Conservation (phyloP, 2,113 vertebrate species). For the Amphiprion percula region DNA sequence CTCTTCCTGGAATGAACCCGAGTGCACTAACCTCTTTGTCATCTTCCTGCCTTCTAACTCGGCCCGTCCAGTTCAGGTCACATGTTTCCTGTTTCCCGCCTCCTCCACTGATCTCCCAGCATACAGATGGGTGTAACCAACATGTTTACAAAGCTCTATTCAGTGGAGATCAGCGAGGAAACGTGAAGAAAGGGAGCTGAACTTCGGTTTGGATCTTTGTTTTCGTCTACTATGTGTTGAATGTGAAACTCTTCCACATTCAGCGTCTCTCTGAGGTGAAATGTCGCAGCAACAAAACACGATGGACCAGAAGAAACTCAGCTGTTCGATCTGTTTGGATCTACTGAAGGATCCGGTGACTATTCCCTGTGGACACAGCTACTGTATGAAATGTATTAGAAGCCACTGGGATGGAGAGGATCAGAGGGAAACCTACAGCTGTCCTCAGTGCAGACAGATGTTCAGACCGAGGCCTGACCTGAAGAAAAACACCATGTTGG, state of each 20-base stretch:
- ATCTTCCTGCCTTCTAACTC: constrained; percentile 1
- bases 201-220: neutral
- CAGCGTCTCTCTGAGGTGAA: neutral
- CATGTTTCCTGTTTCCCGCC: neutral
- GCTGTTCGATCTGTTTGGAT: constrained; percentile 28
- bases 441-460: constrained; percentile 5
- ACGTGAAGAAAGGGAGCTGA: neutral
- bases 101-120: neutral
- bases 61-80: constrained; percentile 2
- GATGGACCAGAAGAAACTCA: constrained; percentile 22
- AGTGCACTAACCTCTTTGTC: neutral
- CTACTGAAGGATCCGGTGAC: neutral
- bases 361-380: constrained; percentile 19
- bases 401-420: neutral
- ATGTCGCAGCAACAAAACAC: constrained; percentile 17
- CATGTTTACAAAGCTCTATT: neutral
- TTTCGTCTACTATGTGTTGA: neutral
- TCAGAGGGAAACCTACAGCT: neutral
- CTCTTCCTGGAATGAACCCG: neutral
- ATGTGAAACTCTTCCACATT: constrained; percentile 27
- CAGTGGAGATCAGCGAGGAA: constrained; percentile 2
- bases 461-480: neutral
- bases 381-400: neutral
- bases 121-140: neutral
- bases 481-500: constrained; percentile 21